Conservation (phyloP, 2,888 invertebrate genomes). For the Caenorhabditis sinica region DNA sequence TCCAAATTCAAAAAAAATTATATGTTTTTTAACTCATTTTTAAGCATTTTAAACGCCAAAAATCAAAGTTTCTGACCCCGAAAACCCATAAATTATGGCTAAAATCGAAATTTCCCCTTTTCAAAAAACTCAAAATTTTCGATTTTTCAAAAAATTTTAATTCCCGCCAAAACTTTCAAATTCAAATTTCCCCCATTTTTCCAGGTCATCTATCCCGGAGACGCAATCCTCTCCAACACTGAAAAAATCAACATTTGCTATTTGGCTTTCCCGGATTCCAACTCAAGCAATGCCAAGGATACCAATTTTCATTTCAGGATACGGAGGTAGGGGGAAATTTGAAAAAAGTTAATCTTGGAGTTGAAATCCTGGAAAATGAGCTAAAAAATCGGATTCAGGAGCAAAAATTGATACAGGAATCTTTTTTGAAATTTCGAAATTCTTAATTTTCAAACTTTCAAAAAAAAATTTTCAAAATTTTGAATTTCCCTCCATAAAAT, state of each 20-base stretch:
- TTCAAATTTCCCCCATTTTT: too few relatives aligned
- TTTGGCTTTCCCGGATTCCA: conserved; percentile 98
- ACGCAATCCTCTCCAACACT: conserved; percentile 86
- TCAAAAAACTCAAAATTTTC: conserved; percentile 7
- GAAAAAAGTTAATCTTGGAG: conserved; percentile 16
- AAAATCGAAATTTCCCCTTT: neutral
- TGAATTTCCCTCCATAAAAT: neutral
- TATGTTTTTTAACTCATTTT: neutral
- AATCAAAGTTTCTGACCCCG: neutral
- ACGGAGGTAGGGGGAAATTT: conserved; percentile 84
- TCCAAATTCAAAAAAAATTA: neutral
- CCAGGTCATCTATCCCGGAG: conserved; percentile 91
- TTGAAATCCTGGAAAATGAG: neutral
- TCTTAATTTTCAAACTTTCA: neutral
- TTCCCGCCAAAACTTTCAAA: neutral
- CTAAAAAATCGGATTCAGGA: neutral
- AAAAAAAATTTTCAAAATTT: conserved; percentile 11
- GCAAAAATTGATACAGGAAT: neutral
- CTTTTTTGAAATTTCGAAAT: neutral
- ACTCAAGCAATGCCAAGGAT: conserved; percentile 96
- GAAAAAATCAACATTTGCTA: conserved; percentile 91
- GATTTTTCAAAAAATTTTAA: conserved; percentile 15
- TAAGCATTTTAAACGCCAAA: neutral
- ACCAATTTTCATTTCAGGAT: conserved; percentile 96
- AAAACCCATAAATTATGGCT: neutral